These are phyloP conservation scores for Sinocyclocheilus rhinocerous DNA, from an alignment of 2,113 vertebrate species.

Conservation along the genomic window DNA sequence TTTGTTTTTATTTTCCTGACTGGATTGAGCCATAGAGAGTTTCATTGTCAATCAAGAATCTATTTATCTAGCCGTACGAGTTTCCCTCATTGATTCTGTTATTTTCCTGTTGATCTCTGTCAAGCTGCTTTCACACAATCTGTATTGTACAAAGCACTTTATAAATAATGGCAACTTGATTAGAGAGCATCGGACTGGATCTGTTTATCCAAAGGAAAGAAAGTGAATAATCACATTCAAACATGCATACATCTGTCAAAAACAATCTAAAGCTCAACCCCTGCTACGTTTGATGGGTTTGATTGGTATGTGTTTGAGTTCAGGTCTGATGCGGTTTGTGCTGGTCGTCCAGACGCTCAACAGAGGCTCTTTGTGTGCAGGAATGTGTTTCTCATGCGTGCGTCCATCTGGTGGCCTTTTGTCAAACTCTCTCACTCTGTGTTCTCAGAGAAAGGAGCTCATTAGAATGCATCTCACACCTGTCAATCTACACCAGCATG, in stretches of 20 bases:
- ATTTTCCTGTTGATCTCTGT: too few species aligned
- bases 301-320: not conserved
- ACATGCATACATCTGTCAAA: not conserved
- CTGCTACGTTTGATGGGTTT: not conserved
- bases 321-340: not conserved
- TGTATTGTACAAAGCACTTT: too few species aligned
- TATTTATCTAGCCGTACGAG: too few species aligned
- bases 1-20: too few species aligned
- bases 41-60: too few species aligned
- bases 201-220: not conserved
- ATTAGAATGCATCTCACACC: conserved; percentile 76
- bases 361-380: conserved; percentile 78
- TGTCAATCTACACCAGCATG: conserved; percentile 52
- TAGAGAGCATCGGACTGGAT: not conserved
- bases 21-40: too few species aligned
- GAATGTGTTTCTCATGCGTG: conserved; percentile 77
- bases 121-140: too few species aligned
- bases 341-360: conserved; percentile 55
- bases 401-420: conserved; percentile 75
- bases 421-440: conserved; percentile 68
- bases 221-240: not conserved
- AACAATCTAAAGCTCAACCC: not conserved
- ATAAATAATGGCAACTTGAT: too few species aligned
- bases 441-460: conserved; percentile 57
- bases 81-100: too few species aligned